Conservation (phyloP, 2,113 vertebrate genomes). For the Tragelaphus strepsiceros region DNA sequence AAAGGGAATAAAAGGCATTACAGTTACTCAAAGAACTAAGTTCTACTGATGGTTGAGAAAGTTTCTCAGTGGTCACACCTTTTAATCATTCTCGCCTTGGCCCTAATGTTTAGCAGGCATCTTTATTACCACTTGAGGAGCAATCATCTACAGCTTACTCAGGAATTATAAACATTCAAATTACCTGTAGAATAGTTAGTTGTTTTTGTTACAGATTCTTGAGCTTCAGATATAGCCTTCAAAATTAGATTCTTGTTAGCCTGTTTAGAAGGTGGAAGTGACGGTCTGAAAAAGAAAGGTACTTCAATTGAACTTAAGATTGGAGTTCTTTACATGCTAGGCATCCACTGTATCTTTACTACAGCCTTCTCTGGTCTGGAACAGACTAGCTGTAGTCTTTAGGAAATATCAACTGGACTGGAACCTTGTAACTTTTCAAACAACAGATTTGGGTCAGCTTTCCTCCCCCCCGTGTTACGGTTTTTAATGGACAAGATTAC, state of each 20-base stretch:
- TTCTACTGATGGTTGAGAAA: neutral
- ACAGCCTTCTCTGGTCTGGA: neutral
- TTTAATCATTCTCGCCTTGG: neutral
- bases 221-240: conserved; percentile 98
- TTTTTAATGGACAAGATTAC: neutral
- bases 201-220: conserved; percentile 96
- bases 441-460: neutral
- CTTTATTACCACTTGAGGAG: neutral
- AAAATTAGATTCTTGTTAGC: conserved; percentile 98
- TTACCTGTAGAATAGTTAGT: conserved; percentile 91
- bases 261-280: conserved; percentile 95
- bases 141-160: neutral
- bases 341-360: neutral
- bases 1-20: neutral
- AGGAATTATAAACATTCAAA: neutral
- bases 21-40: neutral
- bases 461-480: neutral
- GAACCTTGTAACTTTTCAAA: neutral
- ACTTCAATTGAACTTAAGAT: conserved; percentile 9
- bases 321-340: neutral
- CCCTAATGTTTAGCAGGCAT: neutral
- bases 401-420: neutral
- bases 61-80: neutral
- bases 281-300: conserved; percentile 83
- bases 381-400: neutral